phyloP scores from a whole-genome alignment of 2,113 vertebrate genomes.

The Callospermophilus lateralis region DNA sequence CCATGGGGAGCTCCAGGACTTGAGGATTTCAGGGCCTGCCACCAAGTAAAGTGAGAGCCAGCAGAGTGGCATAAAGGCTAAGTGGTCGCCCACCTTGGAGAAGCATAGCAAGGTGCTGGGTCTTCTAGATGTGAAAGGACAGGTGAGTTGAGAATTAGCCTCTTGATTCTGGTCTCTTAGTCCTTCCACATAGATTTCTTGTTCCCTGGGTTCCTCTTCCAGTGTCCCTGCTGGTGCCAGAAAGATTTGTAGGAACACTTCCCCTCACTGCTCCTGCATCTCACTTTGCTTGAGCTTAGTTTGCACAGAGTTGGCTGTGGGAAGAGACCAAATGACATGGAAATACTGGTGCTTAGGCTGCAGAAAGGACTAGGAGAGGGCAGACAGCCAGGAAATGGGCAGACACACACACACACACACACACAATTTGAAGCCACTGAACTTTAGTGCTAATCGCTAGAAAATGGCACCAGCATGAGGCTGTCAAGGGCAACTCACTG shows the following conservation, averaged over 20 bases:
- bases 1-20: accelerated
- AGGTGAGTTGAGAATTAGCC: not conserved
- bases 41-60: not conserved
- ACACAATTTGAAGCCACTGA: not conserved
- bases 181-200: not conserved
- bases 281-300: not conserved
- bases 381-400: not conserved
- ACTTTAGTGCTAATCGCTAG: not conserved
- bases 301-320: not conserved
- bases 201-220: not conserved
- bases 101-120: not conserved
- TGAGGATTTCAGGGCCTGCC: not conserved
- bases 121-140: too few species aligned
- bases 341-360: not conserved
- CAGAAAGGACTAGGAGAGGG: not conserved
- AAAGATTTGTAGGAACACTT: not conserved
- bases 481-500: slow-evolving; percentile 12
- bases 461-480: not conserved
- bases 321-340: not conserved
- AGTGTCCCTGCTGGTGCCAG: not conserved
- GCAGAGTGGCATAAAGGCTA: not conserved
- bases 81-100: not conserved
- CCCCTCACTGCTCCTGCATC: not conserved
- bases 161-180: not conserved
- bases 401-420: not conserved